phyloP scores from a whole-genome alignment of 2,888 invertebrate species.

The Ichneumoninae sp. region DNA sequence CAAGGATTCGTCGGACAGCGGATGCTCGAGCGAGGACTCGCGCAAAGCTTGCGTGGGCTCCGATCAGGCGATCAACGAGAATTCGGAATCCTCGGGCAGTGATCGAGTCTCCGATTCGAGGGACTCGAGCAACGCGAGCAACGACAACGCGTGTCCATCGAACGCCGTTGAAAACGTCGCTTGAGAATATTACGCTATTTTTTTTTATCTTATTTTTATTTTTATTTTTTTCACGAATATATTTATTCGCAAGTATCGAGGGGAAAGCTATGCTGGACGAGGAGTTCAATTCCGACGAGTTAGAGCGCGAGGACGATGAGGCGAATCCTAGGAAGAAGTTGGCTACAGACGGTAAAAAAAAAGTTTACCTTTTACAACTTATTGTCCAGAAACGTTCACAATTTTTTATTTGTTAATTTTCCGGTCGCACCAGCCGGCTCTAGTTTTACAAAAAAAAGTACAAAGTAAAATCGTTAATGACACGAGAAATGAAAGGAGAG shows the following conservation, averaged over 20 bases:
- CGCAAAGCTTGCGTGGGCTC: slow-evolving; percentile 19
- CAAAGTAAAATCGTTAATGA: too few relatives aligned
- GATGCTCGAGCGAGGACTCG: slow-evolving; percentile 71
- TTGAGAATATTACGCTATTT: background rate
- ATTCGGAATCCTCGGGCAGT: slow-evolving; percentile 24
- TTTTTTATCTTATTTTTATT: background rate
- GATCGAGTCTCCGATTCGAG: slow-evolving; percentile 11
- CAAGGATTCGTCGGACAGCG: slow-evolving; percentile 65
- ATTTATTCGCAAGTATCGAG: slow-evolving; percentile 47
- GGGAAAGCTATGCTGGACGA: slow-evolving; percentile 75
- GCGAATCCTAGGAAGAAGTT: slow-evolving; percentile 57
- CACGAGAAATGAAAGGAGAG: too few relatives aligned
- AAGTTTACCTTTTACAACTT: too few relatives aligned
- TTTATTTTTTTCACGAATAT: background rate
- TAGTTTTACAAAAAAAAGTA: too few relatives aligned
- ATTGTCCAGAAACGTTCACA: too few relatives aligned
- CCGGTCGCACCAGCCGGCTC: too few relatives aligned
- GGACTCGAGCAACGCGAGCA: slow-evolving; percentile 19
- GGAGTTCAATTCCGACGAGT: slow-evolving; percentile 80
- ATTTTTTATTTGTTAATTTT: too few relatives aligned
- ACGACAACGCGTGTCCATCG: background rate
- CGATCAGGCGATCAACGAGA: slow-evolving; percentile 29
- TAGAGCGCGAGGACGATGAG: slow-evolving; percentile 74
- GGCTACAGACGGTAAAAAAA: background rate
- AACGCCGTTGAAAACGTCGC: slow-evolving; percentile 3